Base-by-base conservation (phyloP, 2,888 invertebrate genomes). In the Brachyptera putata region DNA sequence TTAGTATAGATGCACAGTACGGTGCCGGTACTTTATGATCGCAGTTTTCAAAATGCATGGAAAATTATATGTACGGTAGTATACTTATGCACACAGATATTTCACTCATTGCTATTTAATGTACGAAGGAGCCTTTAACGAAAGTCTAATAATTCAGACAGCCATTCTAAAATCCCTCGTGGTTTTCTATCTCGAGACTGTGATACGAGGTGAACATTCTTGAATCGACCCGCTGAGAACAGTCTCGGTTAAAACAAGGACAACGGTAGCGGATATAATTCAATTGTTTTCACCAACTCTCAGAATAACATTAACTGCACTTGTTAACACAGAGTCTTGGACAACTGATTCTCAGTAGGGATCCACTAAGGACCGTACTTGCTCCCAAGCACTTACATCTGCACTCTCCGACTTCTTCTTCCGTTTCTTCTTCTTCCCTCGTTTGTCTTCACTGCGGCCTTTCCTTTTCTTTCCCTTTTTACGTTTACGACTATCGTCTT, bases 391-490 rank as follows among this genome's bases (percentile, higher is more conserved):
- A 62, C 71, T 69, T 80, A 80, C 87, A 73, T 91, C 91, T 70
- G 87, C 90, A 75, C 92, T 93, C 67, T 93, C 93, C 76, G 91
- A 91, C 82, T 91, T 93, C 75, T 91, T 87, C 81, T 92, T 92
- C 80, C 93, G 94, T 84, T 94, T 94, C 77, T 93, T 92, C 77
- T 93, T 92, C 74, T 91, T 91, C 67, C 92, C 93, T 72, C 92
- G 94, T 74, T 93, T 92, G 61, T 90, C 89, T 73, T 94, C 94
- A 69, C 92, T 89, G 69, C 87, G 83, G 57, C 88, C 90, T 79
- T 94, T 95, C 71, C 95, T 83, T 73, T 96, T 96, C 75, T 95
- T 95, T 22, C 93, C 94, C 70, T 95, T 94, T 72, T 95, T 95
- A 77, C 91, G 91, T 64, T 73, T 73, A 75, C 90, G 91, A 69